Percentiles rank a stretch among this genome's conserved stretches.
Evolutionary conservation across 2,888 invertebrate genomes (phyloP).

Genomic region (Agrypnus murinus): DNA sequence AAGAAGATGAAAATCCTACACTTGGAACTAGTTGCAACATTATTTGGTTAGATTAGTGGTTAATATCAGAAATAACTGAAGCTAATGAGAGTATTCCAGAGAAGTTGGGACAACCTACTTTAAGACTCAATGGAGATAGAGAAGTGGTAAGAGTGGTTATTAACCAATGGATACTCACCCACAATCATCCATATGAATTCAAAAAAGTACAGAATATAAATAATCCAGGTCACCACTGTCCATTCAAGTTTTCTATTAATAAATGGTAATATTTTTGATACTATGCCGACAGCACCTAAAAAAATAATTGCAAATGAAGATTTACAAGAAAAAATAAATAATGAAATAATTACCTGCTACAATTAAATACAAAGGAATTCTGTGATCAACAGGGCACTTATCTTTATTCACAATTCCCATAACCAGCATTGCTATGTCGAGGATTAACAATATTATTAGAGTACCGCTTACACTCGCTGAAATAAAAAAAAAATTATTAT

Average conservation of each 20-base stretch:
- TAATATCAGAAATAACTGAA: too few species aligned
- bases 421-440: constrained; percentile 38
- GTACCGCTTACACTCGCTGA: constrained; percentile 41
- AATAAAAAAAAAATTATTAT: constrained; percentile 24
- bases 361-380: constrained; percentile 38
- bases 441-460: constrained; percentile 38
- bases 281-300: constrained; percentile 37
- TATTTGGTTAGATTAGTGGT: too few species aligned
- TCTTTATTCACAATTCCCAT: constrained; percentile 38
- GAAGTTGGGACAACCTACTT: too few species aligned
- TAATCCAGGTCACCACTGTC: constrained; percentile 21
- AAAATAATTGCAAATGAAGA: background rate
- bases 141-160: too few species aligned
- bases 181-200: constrained; percentile 41
- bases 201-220: constrained; percentile 30
- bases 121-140: too few species aligned
- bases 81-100: too few species aligned
- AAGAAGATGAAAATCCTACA: too few species aligned
- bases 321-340: background rate
- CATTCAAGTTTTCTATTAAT: constrained; percentile 41
- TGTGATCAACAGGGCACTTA: constrained; percentile 29
- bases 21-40: too few species aligned
- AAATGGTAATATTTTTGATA: constrained; percentile 38
- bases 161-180: constrained; percentile 23
- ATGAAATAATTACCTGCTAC: constrained; percentile 34